A percentile compares a stretch with the other conserved stretches of the same genome.
phyloP scores from a whole-genome alignment of 2,797 vertebrate species.

The Galago senegalensis region DNA sequence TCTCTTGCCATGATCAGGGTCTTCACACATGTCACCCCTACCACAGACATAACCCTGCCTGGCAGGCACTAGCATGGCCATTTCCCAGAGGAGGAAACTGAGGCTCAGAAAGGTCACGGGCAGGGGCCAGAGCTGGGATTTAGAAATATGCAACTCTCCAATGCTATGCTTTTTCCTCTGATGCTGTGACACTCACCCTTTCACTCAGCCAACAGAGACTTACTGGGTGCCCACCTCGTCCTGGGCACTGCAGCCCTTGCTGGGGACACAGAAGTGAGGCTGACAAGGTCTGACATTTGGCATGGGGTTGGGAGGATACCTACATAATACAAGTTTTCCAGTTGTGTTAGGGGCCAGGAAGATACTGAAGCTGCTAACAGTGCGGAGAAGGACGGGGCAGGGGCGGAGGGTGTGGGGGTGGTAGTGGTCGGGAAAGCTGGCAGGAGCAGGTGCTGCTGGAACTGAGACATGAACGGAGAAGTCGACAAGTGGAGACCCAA shows the following conservation, averaged over 20 bases:
- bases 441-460: not conserved
- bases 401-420: no score
- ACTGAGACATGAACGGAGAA: not conserved
- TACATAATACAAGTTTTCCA: no score
- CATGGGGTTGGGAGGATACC: rapidly evolving
- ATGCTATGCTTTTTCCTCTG: rapidly evolving
- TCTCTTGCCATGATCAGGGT: not conserved
- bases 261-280: not conserved
- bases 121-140: not conserved
- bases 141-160: not conserved
- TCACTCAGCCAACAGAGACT: not conserved
- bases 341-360: not conserved
- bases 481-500: not conserved
- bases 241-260: not conserved
- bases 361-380: rapidly evolving
- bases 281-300: not conserved
- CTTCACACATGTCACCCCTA: rapidly evolving
- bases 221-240: not conserved
- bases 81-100: not conserved
- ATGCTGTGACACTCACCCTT: rapidly evolving
- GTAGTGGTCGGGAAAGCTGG: not conserved
- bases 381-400: rapidly evolving
- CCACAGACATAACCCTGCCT: not conserved
- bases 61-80: rapidly evolving
- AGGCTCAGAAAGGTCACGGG: not conserved